Evolutionary conservation across 2,797 vertebrate species (phyloP), one percentile per base, ranked within the genome.

Genomic region (Protonibea diacanthus): DNA sequence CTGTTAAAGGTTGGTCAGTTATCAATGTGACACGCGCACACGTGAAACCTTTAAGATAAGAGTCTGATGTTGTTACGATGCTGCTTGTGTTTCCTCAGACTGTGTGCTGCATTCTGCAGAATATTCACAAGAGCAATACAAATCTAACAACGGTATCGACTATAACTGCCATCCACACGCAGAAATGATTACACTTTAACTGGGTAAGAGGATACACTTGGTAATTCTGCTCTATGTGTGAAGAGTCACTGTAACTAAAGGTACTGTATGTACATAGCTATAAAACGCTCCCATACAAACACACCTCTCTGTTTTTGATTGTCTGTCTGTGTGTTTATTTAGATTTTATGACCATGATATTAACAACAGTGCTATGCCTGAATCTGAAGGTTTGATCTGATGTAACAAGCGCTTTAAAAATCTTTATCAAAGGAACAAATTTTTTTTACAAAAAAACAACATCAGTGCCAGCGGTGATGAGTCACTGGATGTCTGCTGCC

Each of bases 401-500:
- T 66, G 17, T 60, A 48, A 70, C 5, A 29, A 72, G n/a, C 18
- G 42, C 38, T 51, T 40, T 73, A 6, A 15, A 42, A 27, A 18
- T 38, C 3, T 51, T 38, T 49, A 45, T 56, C 20, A 44, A 45
- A 18, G 18, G 2, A 48, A 12, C 5, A 8, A 45, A 12, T 70
- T 63, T 66, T 63, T 59, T 6, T 25, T 13, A 52, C 7, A 51
- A 17, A 72, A 71, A 62, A 61, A 53, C n/a, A 17, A 57, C 10
- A 38, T 5, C 48, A 47, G 52, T 6, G 3, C 15, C 44, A 38
- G 17, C 10, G 2, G 9, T 3, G 68, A 79, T 23, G 56, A 29
- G 21, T 94, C 84, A 97, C 80, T 96, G 90, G 87, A 98, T 90
- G 0, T 99, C 98, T 40, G 95, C 94, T 57, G 93, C 95, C 94